phyloP scores from a whole-genome alignment of 2,113 vertebrate species.

The Psittacara wagleri region DNA sequence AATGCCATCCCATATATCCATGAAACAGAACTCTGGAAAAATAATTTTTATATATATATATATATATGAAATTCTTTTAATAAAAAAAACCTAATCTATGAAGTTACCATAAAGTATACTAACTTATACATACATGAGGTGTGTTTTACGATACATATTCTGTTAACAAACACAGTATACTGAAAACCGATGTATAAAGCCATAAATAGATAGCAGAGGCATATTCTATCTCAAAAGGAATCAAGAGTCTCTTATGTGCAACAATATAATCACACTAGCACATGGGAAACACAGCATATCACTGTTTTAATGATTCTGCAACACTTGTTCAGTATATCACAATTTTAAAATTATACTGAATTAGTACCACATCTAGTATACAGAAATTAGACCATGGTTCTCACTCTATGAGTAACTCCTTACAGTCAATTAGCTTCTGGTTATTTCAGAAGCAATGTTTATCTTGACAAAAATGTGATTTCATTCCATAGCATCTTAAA shows the following conservation, averaged over 20 bases:
- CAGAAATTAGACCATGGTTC: not conserved
- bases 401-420: not conserved
- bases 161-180: not conserved
- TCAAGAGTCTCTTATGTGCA: not conserved
- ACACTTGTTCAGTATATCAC: not conserved
- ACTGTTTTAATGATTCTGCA: not conserved
- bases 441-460: not conserved
- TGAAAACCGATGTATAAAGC: not conserved
- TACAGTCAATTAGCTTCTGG: not conserved
- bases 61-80: not conserved
- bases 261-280: not conserved
- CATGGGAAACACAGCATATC: not conserved
- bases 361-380: not conserved
- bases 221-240: not conserved
- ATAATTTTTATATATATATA: not conserved
- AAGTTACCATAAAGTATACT: not conserved
- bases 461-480: not conserved
- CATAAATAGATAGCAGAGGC: not conserved
- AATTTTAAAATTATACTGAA: not conserved
- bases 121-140: not conserved
- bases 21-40: not conserved
- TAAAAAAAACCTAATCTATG: not conserved
- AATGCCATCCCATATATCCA: not conserved
- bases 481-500: not conserved
- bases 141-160: not conserved